These are phyloP conservation scores for Potamarius usumacintae DNA, from an alignment of 2,113 vertebrate species.

Conservation along the genomic window DNA sequence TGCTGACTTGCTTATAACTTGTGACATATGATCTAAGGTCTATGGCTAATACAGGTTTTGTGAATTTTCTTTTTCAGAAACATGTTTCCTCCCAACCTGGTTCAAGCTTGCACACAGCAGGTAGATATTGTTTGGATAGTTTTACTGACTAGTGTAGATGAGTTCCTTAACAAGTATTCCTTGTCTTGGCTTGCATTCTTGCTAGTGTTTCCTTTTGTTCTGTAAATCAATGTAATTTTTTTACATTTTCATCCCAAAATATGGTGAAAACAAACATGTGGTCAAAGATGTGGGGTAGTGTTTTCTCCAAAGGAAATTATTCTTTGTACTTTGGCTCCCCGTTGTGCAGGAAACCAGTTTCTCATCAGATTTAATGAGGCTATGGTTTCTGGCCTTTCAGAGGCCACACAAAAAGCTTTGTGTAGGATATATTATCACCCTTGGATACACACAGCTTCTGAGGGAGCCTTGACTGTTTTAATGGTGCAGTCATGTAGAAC, in stretches of 20 bases:
- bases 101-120: slow-evolving; percentile 98
- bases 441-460: slow-evolving; percentile 35
- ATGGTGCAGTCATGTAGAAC: slow-evolving; percentile 34
- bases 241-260: neutral
- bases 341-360: slow-evolving; percentile 44
- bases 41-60: neutral
- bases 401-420: slow-evolving; percentile 34
- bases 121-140: slow-evolving; percentile 69
- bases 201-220: neutral
- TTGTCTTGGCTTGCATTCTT: neutral
- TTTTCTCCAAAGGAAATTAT: slow-evolving; percentile 21
- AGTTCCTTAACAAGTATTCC: neutral
- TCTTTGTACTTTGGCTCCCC: slow-evolving; percentile 15
- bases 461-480: slow-evolving; percentile 37
- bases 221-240: neutral
- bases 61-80: slow-evolving; percentile 79
- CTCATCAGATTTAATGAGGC: slow-evolving; percentile 43
- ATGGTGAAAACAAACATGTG: neutral
- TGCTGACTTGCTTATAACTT: neutral
- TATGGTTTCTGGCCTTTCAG: slow-evolving; percentile 43
- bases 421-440: slow-evolving; percentile 39
- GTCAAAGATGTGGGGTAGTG: slow-evolving; percentile 3
- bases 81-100: slow-evolving; percentile 98
- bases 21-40: neutral
- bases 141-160: slow-evolving; percentile 9